Percentiles rank a stretch among this genome's conserved stretches.
phyloP scores from a whole-genome alignment of 2,113 vertebrate genomes.

The Bos javanicus region DNA sequence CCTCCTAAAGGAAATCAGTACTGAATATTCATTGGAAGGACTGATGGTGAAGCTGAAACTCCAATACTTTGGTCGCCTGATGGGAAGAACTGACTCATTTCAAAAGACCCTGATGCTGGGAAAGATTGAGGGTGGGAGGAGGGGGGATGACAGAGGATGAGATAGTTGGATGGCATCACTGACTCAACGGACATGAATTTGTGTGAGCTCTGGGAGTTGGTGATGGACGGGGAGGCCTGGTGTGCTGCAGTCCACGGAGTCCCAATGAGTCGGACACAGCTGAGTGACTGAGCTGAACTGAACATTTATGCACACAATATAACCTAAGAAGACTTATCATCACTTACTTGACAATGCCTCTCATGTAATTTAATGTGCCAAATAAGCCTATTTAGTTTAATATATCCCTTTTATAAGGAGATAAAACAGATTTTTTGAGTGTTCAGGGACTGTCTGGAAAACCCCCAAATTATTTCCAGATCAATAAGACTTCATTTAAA shows the following conservation, averaged over 20 bases:
- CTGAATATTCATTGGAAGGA: background rate
- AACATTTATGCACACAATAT: background rate
- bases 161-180: background rate
- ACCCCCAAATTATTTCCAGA: background rate
- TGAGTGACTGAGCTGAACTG: background rate
- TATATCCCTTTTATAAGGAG: background rate
- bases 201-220: background rate
- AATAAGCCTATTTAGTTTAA: background rate
- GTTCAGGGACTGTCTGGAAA: background rate
- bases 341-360: background rate
- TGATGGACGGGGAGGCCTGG: background rate
- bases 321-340: background rate
- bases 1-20: background rate
- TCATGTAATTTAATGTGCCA: background rate
- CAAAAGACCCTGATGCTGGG: background rate
- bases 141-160: background rate
- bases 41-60: background rate
- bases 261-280: background rate
- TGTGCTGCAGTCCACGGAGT: rapidly evolving
- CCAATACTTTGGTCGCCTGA: background rate
- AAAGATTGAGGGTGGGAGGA: background rate
- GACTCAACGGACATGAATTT: background rate
- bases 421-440: background rate
- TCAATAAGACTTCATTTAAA: background rate
- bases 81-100: background rate